Evolutionary conservation across 1,140 invertebrate species (phyloP).

Genomic region (Temnothorax curvispinosus): DNA sequence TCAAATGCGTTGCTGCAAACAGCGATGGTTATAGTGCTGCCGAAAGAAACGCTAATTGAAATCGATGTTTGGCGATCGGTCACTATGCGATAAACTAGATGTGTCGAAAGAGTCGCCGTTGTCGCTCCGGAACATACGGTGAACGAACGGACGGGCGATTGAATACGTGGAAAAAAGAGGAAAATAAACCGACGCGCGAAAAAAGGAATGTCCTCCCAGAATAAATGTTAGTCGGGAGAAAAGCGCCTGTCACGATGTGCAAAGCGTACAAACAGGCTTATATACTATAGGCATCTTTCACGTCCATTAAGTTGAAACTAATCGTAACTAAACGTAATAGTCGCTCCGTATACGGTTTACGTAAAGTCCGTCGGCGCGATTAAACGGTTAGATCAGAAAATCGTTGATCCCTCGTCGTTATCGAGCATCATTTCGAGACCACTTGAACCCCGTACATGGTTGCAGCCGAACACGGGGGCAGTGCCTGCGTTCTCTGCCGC

Average conservation of each 20-base stretch:
- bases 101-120: not conserved
- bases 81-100: not conserved
- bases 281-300: not conserved
- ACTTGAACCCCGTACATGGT: slow-evolving; percentile 62
- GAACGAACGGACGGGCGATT: not conserved
- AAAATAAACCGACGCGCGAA: not conserved
- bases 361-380: slow-evolving; percentile 39
- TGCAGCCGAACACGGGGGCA: slow-evolving; percentile 33
- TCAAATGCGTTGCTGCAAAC: not conserved
- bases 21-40: no score
- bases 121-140: not conserved
- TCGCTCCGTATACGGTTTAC: slow-evolving; percentile 10
- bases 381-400: slow-evolving; percentile 67
- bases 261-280: not conserved
- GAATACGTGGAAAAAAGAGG: not conserved
- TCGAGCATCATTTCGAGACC: slow-evolving; percentile 65
- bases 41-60: slow-evolving; percentile 28
- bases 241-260: slow-evolving; percentile 7
- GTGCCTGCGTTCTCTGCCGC: slow-evolving; percentile 21
- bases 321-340: slow-evolving; percentile 5
- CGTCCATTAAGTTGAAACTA: slow-evolving; percentile 24
- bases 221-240: slow-evolving; percentile 10
- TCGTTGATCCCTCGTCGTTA: slow-evolving; percentile 60
- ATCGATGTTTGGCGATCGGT: not conserved
- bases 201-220: slow-evolving; percentile 30